phyloP scores from a whole-genome alignment of 2,113 vertebrate genomes.

The Neolamprologus falcicula region DNA sequence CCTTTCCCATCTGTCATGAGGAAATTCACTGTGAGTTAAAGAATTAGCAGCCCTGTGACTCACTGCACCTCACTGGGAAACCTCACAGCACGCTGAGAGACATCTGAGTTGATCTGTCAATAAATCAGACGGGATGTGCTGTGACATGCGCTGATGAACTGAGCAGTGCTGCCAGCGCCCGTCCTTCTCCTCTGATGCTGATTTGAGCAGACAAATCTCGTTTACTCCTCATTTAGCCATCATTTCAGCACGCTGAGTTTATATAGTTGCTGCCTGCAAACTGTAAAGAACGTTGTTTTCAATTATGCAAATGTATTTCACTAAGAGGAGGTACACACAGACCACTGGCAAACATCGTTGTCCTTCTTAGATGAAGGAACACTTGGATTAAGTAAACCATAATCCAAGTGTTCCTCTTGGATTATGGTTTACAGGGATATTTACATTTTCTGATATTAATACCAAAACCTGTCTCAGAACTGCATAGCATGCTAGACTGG shows the following conservation, averaged over 20 bases:
- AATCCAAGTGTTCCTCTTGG: background rate
- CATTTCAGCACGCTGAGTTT: background rate
- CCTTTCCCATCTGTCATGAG: background rate
- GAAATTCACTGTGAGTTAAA: background rate
- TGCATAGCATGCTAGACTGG: background rate
- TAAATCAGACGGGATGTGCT: constrained; percentile 1
- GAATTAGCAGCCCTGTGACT: background rate
- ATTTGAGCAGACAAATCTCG: constrained; percentile 20
- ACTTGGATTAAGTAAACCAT: too few species aligned
- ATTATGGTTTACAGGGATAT: background rate
- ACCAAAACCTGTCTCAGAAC: background rate
- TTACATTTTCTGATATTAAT: background rate
- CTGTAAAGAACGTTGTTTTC: background rate
- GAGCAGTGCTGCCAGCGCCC: background rate
- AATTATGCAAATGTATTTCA: background rate
- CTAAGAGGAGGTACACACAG: background rate
- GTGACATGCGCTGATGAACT: constrained; percentile 16
- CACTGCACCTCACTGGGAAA: background rate
- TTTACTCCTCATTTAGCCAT: constrained; percentile 6
- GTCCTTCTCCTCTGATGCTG: background rate
- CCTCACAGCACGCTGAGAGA: background rate
- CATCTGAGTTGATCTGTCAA: constrained; percentile 24
- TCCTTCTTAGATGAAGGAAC: background rate
- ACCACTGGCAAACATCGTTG: background rate
- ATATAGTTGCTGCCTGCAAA: background rate